Base-by-base conservation (phyloP, 2,113 vertebrate species). In the Upupa epops region DNA sequence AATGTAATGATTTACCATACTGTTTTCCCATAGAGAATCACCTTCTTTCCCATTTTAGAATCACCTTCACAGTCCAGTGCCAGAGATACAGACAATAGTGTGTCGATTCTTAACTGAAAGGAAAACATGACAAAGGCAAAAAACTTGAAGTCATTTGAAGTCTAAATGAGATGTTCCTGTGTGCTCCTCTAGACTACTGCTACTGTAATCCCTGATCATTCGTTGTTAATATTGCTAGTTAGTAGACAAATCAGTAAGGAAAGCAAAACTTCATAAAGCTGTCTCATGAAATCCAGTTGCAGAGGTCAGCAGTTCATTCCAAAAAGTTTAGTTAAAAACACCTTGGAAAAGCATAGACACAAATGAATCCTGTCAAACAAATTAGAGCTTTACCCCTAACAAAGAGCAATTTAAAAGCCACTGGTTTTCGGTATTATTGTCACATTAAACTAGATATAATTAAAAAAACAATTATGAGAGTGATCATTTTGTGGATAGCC, bases 401-500 rank as follows among this genome's bases (percentile, higher is more conserved):
- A 77, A 85, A 93, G 11, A 22, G 24, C 1, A 1, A 3, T 55
- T 88, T 28, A 76, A 84, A 83, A 59, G 8, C 13, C 34, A 88
- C 55, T 63, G 17, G 46, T 82, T 65, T 55, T 65, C 17, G 25
- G 25, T 37, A 49, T 61, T 86, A 60, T 31, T 71, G 15, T 82
- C 49, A 69, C 32, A 68, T 60, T 80, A 80, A 92, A 55, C 18
- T 24, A 54, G 48, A 55, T 34, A 65, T 45, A 79, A 87, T 46
- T 82, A 61, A 22, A 89, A 90, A 42, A 72, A 73, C 45, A 91
- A 92, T 73, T 73, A 85, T 73, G 22, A n/a, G 78, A 69, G 86
- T 65, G 25, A 37, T 70, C 65, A 82, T 72, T 89, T 85, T 12
- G 79, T 28, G 52, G 55, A 55, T 45, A 91, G 42, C 21, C 42